Base-by-base conservation (phyloP, 2,888 invertebrate genomes). In the Bibio marci region DNA sequence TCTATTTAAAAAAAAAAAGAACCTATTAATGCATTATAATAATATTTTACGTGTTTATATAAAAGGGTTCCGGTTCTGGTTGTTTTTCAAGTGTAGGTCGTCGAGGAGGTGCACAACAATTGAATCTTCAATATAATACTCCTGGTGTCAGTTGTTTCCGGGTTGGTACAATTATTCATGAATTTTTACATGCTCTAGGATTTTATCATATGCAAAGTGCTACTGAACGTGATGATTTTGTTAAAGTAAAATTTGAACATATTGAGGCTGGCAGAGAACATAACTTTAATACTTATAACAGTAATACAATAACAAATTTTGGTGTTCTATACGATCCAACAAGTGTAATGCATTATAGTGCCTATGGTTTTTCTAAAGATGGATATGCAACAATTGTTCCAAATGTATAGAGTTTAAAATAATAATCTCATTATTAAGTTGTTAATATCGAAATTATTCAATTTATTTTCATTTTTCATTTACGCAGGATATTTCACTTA, bases 151-250 rank as follows among this genome's bases (percentile, higher is more conserved):
- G 60, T 0, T 61, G 61, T 30, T 59, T 58, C 45, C 52, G 55
- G 2, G 36, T 55, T 31, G 58, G 54, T 3, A 82, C 82, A 0
- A 66, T 75, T 0, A 58, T 77, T 17, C 80, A 80, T 49, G 80
- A 80, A 53, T 56, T 80, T 41, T 70, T 80, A 59, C 80, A 80
- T 50, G 75, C 73, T 0, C 49, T 73, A 4, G 80, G 80, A 2
- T 80, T 80, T 55, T 63, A 76, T 53, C 80, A 80, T 52, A 80
- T 80, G 48, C 80, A 80, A 54, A 78, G 74, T 48, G 65, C 79
- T 3, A 68, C 65, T 2, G 79, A 80, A 48, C 57, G 80, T 3
- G 79, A 80, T 49, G 65, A 71, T 42, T 74, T 63, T 48, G 73
- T 74, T 3, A 56, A 49, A 2, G 65, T 80, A 31, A 62, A 64